phyloP scores from a whole-genome alignment of 2,797 vertebrate species.

The Crenichthys baileyi region DNA sequence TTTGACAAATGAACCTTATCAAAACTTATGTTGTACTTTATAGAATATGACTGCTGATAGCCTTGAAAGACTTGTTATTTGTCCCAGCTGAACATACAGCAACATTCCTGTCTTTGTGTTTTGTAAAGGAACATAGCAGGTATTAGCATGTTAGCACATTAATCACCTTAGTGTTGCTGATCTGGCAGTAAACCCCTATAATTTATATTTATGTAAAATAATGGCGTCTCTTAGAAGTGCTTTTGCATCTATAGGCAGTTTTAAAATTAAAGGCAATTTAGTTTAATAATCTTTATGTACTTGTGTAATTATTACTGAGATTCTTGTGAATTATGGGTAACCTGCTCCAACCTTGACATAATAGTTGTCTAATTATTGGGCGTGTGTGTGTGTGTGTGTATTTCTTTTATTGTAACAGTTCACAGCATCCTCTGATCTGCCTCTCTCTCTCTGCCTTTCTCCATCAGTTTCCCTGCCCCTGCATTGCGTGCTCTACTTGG shows the following conservation, averaged over 20 bases:
- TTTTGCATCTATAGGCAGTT: background rate
- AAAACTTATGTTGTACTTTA: too few relatives aligned
- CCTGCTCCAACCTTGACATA: conserved; percentile 4
- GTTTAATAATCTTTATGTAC: background rate
- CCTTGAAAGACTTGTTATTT: background rate
- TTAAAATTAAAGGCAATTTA: background rate
- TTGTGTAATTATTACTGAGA: conserved; percentile 14
- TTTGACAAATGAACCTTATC: background rate
- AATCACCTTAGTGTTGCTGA: background rate
- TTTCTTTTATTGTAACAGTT: background rate
- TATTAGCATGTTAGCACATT: background rate
- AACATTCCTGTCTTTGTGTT: background rate
- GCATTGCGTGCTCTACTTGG: conserved; percentile 31
- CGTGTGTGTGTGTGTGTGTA: conserved; percentile 6
- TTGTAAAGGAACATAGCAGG: background rate
- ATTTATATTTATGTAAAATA: background rate
- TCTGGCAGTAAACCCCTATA: background rate
- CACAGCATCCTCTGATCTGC: conserved; percentile 5
- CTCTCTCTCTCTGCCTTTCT: conserved; percentile 4
- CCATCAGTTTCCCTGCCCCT: conserved; percentile 23
- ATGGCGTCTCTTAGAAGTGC: too few relatives aligned
- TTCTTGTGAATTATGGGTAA: background rate
- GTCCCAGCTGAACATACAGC: background rate
- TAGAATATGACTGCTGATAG: too few relatives aligned
- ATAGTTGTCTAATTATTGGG: conserved; percentile 1